Percentiles rank a stretch among this genome's conserved stretches.
These are phyloP conservation scores for Actinostola sp. DNA, from an alignment of 92 coral and sea anemone genomes.

Conservation along the genomic window DNA sequence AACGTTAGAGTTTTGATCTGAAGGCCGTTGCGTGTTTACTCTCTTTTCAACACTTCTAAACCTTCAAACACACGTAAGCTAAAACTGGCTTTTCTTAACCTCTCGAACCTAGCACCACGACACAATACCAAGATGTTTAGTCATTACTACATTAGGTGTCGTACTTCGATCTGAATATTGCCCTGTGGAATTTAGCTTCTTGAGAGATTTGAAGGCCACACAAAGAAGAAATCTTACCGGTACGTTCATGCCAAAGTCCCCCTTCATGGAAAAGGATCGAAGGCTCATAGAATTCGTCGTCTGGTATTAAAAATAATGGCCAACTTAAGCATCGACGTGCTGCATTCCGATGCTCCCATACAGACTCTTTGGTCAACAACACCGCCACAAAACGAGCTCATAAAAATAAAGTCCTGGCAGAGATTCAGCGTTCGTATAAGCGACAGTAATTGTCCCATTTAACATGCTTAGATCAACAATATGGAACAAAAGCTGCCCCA, in stretches of 20 bases:
- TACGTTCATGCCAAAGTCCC: conserved; percentile 53
- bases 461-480: conserved; percentile 61
- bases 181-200: neutral
- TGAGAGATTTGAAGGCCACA: neutral
- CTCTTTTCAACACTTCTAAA: conserved; percentile 32
- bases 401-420: conserved; percentile 5
- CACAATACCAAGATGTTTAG: neutral
- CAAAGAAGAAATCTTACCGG: conserved; percentile 47
- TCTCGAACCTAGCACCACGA: conserved; percentile 25
- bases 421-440: conserved; percentile 29
- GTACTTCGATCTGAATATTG: neutral
- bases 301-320: neutral
- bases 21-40: conserved; percentile 25
- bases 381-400: conserved; percentile 13
- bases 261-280: conserved; percentile 23
- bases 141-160: neutral
- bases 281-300: neutral
- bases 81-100: conserved; percentile 37
- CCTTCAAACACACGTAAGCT: conserved; percentile 15
- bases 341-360: conserved; percentile 33
- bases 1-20: neutral
- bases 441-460: conserved; percentile 60
- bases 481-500: conserved; percentile 29
- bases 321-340: conserved; percentile 22
- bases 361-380: conserved; percentile 16